phyloP scores from a whole-genome alignment of 1,140 invertebrate genomes.

The Brachionus angularis region DNA sequence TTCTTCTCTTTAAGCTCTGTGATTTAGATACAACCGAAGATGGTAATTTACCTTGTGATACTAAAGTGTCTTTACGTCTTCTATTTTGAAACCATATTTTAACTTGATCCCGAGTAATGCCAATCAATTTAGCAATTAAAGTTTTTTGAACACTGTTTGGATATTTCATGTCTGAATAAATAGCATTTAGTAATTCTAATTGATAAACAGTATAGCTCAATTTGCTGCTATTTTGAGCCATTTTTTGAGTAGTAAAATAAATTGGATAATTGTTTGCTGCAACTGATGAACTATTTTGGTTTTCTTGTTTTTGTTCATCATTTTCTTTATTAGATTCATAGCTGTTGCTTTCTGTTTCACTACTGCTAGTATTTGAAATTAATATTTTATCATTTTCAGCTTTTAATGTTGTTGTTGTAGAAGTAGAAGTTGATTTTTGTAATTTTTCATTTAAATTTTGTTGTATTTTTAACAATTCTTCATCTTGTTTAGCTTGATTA shows the following conservation, averaged over 20 bases:
- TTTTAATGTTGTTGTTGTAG: no score
- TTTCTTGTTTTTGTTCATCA: not conserved
- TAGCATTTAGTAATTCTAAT: constrained; percentile 53
- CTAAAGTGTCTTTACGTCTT: constrained; percentile 38
- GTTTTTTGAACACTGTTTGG: constrained; percentile 57
- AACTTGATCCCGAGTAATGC: constrained; percentile 56
- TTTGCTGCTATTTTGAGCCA: constrained; percentile 28
- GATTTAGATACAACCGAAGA: constrained; percentile 17
- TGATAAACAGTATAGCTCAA: constrained; percentile 52
- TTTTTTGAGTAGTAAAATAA: constrained; percentile 44
- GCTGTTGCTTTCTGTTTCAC: constrained; percentile 5
- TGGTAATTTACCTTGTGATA: constrained; percentile 40
- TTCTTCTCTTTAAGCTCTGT: constrained; percentile 8
- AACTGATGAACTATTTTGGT: not conserved
- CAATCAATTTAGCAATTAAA: constrained; percentile 54
- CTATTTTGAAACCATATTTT: constrained; percentile 49
- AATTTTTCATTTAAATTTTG: not conserved
- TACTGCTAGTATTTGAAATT: no score
- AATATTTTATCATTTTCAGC: no score
- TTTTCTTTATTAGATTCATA: constrained; percentile 34
- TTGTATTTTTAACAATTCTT: constrained; percentile 7
- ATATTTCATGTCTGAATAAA: constrained; percentile 52
- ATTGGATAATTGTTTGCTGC: constrained; percentile 26
- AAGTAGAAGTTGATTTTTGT: not conserved
- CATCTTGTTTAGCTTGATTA: constrained; percentile 22